phyloP scores from a whole-genome alignment of 1,140 invertebrate genomes.

The Achatina immaculata region DNA sequence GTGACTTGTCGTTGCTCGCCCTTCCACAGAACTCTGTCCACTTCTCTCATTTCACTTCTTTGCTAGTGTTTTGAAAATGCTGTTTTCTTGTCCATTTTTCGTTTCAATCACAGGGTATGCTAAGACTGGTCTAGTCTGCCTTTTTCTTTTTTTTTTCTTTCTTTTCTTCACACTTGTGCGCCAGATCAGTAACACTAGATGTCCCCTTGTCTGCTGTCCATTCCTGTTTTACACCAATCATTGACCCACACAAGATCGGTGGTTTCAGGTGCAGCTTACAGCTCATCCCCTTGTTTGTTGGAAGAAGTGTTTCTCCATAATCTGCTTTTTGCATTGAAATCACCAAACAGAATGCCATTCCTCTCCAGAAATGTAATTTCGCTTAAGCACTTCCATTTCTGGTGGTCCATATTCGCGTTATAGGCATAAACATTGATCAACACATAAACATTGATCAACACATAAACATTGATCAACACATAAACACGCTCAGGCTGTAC shows the following conservation, averaged over 20 bases:
- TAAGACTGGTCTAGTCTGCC: too few species aligned
- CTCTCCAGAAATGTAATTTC: background rate
- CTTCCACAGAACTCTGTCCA: too few species aligned
- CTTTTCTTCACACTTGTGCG: too few species aligned
- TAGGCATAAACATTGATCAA: background rate
- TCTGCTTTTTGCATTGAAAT: background rate
- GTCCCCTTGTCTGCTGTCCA: background rate
- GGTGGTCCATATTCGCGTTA: background rate
- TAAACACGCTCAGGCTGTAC: background rate
- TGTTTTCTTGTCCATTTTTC: too few species aligned
- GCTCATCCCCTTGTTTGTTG: background rate
- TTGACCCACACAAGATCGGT: background rate
- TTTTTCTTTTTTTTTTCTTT: too few species aligned
- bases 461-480: background rate
- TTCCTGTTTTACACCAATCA: background rate
- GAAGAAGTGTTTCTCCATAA: background rate
- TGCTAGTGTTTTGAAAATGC: too few species aligned
- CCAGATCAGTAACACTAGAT: background rate
- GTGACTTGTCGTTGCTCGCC: too few species aligned
- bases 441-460: too few species aligned
- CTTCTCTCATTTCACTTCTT: too few species aligned
- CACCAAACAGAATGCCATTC: background rate
- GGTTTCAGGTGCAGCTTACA: background rate
- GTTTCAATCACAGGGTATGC: too few species aligned
- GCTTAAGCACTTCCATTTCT: background rate